Evolutionary conservation across 2,888 invertebrate species (phyloP), one percentile per base, ranked within the genome.

Genomic region (Platycheirus albimanus): DNA sequence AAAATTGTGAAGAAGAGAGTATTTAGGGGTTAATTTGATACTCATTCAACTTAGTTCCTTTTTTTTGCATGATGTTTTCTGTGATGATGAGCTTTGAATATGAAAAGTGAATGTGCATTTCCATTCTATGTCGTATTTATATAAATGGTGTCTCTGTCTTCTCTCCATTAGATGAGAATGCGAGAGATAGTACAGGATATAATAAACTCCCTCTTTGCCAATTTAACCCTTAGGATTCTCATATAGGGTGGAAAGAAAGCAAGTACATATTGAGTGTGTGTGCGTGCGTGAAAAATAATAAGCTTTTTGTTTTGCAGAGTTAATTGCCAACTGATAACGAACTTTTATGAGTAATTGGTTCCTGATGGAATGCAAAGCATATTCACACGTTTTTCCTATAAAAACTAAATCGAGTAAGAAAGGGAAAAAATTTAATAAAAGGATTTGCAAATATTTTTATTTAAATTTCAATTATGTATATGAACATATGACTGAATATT

Each of bases 71-170:
- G 20, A 13, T 45, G 8, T 45, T 54, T 17, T 28, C 19, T 64
- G 36, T 41, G 20, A 28, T 41, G 49, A 54, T 64, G 66, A 81
- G 80, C 80, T 81, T 76, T 76, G 54, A 71, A 66, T 47, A 61
- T 71, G 52, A 28, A 77, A 81, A 72, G 71, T 63, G 81, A 77
- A 77, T 81, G 71, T 81, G 81, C 81, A 77, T 63, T 78, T 72
- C 54, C 3, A 11, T 51, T 78, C 43, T 15, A 8, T 33, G 24
- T 3, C 24, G 6, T 24, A 3, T 24, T 24, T 24, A n/a, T n/a
- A n/a, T 24, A 24, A 4, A 24, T 6, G 41, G 7, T 41, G 8
- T 36, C 13, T 56, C n/a, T 11, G 17, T 13, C 41, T 15, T 7
- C 28, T 41, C 3, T 28, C 24, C 15, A n/a, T 30, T 45, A 30